Percentiles rank a stretch among this genome's conserved stretches.
Evolutionary conservation across 2,113 vertebrate species (phyloP).

Genomic region (Lontra canadensis): DNA sequence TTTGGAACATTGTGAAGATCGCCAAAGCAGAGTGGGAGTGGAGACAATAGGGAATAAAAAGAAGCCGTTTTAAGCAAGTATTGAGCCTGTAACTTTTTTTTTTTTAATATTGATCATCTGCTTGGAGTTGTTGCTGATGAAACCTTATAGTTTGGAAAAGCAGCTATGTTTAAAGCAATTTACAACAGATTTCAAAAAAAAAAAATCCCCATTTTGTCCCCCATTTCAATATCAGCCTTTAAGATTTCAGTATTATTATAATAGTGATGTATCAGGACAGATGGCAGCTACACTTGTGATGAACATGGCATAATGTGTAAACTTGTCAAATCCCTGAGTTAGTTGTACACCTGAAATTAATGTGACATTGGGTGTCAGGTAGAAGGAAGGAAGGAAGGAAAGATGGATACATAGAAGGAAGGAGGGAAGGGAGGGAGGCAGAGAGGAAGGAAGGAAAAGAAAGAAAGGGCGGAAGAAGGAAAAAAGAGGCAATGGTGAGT

Average conservation of each 20-base stretch:
- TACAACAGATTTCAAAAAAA: constrained; percentile 71
- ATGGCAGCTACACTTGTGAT: neutral
- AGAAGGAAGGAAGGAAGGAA: neutral
- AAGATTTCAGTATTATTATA: neutral
- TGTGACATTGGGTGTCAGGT: neutral
- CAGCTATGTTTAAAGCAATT: constrained; percentile 77
- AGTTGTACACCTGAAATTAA: neutral
- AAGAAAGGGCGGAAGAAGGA: neutral
- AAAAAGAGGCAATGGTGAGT: constrained; percentile 53
- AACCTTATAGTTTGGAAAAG: constrained; percentile 49
- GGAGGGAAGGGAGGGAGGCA: too few relatives aligned
- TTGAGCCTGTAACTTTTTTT: neutral
- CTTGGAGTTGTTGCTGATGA: constrained; percentile 58
- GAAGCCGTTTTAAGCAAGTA: neutral
- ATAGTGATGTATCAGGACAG: neutral
- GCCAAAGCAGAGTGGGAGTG: neutral
- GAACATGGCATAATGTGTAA: neutral
- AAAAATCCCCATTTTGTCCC: constrained; percentile 65
- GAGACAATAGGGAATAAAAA: neutral
- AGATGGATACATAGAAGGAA: fast-evolving
- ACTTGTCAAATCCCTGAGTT: neutral
- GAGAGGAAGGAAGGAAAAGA: too few relatives aligned
- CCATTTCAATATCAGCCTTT: constrained; percentile 75
- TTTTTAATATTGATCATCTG: neutral
- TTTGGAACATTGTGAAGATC: neutral